Percentiles rank a stretch among this genome's conserved stretches.
Evolutionary conservation across 2,113 vertebrate genomes (phyloP).

Genomic region (Vireo altiloquus): DNA sequence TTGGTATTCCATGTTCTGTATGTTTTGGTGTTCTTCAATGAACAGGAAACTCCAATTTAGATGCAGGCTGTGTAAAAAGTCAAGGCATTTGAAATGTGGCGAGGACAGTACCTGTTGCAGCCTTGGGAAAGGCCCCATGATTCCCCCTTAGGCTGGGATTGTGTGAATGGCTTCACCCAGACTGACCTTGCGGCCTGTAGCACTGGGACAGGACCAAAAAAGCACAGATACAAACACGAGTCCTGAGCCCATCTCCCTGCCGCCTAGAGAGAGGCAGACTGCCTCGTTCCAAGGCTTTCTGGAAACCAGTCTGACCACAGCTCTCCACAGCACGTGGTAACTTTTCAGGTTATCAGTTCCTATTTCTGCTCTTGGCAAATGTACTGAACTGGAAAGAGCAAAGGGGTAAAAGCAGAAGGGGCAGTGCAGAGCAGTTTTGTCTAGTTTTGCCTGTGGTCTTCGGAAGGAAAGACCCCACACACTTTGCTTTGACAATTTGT

Average conservation of each 20-base stretch:
- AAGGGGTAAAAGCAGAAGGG: neutral
- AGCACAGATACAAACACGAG: rapidly evolving
- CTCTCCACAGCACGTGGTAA: neutral
- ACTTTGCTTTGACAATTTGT: neutral
- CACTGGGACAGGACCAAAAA: neutral
- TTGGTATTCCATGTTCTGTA: neutral
- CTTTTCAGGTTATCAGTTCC: neutral
- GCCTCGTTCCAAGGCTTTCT: neutral
- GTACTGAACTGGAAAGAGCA: neutral
- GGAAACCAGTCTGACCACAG: neutral
- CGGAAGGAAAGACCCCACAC: neutral
- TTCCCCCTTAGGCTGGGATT: neutral
- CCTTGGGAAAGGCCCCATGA: neutral
- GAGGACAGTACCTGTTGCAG: neutral
- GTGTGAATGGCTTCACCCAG: neutral
- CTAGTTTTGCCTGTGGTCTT: neutral
- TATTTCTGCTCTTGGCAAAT: neutral
- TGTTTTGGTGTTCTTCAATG: neutral
- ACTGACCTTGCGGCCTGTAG: neutral
- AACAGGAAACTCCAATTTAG: neutral
- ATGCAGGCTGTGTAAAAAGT: neutral
- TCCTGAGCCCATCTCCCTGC: neutral
- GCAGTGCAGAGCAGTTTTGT: neutral
- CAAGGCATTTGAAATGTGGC: neutral
- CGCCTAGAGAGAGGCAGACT: neutral